A percentile compares a stretch with the other conserved stretches of the same genome.
phyloP scores from a whole-genome alignment of 2,797 vertebrate genomes.

The Benthosema pterotum region DNA sequence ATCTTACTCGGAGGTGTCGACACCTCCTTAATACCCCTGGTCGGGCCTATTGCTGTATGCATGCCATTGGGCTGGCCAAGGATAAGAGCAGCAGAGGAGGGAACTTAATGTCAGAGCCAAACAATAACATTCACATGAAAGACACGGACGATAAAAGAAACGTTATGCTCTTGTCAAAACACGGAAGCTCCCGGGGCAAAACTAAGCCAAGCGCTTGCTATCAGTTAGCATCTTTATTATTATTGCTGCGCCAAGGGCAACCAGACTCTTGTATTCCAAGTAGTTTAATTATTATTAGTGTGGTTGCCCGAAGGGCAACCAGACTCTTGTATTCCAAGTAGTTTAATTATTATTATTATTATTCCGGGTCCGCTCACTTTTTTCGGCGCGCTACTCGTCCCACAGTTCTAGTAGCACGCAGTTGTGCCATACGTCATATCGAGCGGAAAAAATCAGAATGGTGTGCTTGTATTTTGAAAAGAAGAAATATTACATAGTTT shows the following conservation, averaged over 20 bases:
- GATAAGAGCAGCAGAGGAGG: constrained; percentile 19
- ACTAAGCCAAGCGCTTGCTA: constrained; percentile 64
- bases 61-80: constrained; percentile 15
- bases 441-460: no score
- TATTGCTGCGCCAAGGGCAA: constrained; percentile 59
- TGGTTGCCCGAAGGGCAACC: no score
- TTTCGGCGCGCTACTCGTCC: no score
- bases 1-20: constrained; percentile 46
- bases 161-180: constrained; percentile 63
- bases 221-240: constrained; percentile 72
- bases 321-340: no score
- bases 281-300: no score
- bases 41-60: constrained; percentile 28
- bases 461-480: no score
- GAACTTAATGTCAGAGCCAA: constrained; percentile 45
- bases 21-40: constrained; percentile 54
- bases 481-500: no score
- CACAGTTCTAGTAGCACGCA: no score
- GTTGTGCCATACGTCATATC: no score
- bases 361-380: no score
- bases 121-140: constrained; percentile 60
- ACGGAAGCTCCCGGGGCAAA: constrained; percentile 57
- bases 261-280: no score
- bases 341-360: no score
- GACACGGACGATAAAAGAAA: constrained; percentile 56